Conservation (phyloP, 2,888 invertebrate species). For the Mellilla xanthometata region DNA sequence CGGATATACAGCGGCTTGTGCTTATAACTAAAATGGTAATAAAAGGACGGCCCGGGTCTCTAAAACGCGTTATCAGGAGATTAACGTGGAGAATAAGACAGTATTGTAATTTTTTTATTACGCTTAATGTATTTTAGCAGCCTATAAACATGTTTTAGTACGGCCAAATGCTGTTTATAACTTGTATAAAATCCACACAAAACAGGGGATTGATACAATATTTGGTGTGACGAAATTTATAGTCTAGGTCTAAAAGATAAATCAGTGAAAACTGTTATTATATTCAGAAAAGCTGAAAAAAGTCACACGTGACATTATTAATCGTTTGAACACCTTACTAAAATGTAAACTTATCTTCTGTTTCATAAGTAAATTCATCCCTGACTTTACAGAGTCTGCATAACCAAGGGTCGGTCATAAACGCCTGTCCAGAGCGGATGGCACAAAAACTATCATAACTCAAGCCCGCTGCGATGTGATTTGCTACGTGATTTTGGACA, state of each 20-base stretch:
- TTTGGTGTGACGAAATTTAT: no score
- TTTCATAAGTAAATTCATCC: no score
- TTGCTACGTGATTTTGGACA: conserved; percentile 25
- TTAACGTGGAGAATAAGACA: neutral
- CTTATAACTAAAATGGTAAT: conserved; percentile 27
- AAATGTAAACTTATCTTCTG: neutral
- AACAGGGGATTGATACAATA: no score
- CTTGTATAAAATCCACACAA: no score
- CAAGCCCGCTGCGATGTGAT: conserved; percentile 49
- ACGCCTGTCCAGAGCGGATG: conserved; percentile 39
- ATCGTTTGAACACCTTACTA: no score
- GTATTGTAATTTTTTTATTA: neutral
- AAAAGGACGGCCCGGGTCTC: conserved; percentile 19
- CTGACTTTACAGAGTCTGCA: conserved; percentile 27
- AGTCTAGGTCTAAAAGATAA: no score
- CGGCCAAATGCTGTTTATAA: no score
- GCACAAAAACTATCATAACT: conserved; percentile 64
- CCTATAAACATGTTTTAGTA: no score
- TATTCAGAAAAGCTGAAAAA: no score
- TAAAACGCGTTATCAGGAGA: conserved; percentile 14
- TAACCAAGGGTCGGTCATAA: conserved; percentile 44
- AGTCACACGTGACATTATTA: no score
- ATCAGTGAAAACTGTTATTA: no score
- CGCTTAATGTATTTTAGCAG: no score
- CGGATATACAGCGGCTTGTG: conserved; percentile 1